These are phyloP conservation scores for Schizopygopsis malacanthus DNA, from an alignment of 2,797 vertebrate genomes.

Conservation along the genomic window DNA sequence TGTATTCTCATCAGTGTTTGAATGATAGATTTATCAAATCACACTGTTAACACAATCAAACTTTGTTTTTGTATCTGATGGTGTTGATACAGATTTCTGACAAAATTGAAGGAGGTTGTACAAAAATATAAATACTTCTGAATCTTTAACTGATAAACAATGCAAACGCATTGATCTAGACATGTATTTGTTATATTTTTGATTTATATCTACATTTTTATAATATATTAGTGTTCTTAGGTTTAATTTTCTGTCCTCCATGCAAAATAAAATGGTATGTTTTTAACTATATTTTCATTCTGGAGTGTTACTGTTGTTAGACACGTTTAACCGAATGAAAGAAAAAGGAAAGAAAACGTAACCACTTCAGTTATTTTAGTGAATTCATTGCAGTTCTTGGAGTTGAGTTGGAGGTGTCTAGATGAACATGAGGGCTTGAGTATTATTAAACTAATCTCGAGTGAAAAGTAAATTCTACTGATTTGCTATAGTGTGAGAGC, in stretches of 20 bases:
- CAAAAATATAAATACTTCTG: neutral
- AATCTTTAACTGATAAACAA: neutral
- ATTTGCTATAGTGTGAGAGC: slow-evolving; percentile 3
- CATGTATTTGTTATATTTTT: neutral
- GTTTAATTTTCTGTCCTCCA: neutral
- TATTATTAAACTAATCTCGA: neutral
- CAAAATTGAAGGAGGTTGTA: neutral
- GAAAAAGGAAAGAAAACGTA: no score
- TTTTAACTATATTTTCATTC: neutral
- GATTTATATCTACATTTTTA: neutral
- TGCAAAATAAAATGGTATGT: neutral
- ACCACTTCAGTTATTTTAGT: neutral
- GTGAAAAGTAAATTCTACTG: neutral
- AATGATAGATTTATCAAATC: neutral
- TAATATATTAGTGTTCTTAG: neutral
- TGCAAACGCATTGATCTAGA: neutral
- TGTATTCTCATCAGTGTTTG: neutral
- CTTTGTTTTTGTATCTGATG: no score
- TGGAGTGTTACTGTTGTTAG: neutral
- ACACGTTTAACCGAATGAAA: neutral
- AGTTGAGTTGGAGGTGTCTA: neutral
- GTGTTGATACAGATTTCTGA: neutral
- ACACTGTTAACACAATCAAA: neutral
- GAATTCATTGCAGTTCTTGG: neutral
- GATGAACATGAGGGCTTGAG: neutral